Evolutionary conservation across 2,113 vertebrate species (phyloP).

Genomic region (Uropsilus gracilis): DNA sequence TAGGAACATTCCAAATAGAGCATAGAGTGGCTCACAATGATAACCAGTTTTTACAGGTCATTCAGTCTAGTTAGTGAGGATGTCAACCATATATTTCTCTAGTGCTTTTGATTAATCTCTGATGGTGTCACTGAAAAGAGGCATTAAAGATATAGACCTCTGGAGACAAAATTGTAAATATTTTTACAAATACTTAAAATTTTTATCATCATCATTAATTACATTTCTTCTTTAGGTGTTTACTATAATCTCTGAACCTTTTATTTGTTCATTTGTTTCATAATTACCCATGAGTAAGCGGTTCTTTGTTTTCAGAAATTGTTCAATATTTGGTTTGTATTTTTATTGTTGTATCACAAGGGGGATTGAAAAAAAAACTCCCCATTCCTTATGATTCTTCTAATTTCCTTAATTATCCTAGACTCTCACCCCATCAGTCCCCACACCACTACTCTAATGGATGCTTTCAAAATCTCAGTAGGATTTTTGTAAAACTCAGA

Average conservation of each 20-base stretch:
- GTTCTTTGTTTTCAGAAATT: conserved; percentile 58
- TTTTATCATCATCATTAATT: conserved; percentile 76
- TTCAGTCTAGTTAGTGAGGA: not conserved
- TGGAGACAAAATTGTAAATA: conserved; percentile 65
- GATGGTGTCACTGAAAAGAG: conserved; percentile 55
- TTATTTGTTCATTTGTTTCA: conserved; percentile 67
- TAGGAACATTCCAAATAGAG: not conserved
- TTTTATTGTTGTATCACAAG: not conserved
- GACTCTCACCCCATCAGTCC: not conserved
- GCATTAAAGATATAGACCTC: conserved; percentile 61
- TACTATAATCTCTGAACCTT: conserved; percentile 61
- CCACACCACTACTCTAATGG: not conserved
- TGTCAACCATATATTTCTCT: conserved; percentile 36
- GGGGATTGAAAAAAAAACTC: not conserved
- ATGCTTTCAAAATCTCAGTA: not conserved
- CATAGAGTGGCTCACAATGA: not conserved
- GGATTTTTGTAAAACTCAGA: not conserved
- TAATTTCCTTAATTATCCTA: conserved; percentile 25
- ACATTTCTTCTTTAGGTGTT: conserved; percentile 64
- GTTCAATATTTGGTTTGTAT: conserved; percentile 46
- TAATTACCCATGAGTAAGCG: conserved; percentile 72
- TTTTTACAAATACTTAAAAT: conserved; percentile 72
- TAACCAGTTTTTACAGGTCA: not conserved
- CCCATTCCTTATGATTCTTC: not conserved
- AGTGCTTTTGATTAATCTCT: conserved; percentile 46